Percentiles rank a stretch among this genome's conserved stretches.
These are phyloP conservation scores for Meloidogyne exigua DNA, from an alignment of 1,140 invertebrate species.

Conservation along the genomic window DNA sequence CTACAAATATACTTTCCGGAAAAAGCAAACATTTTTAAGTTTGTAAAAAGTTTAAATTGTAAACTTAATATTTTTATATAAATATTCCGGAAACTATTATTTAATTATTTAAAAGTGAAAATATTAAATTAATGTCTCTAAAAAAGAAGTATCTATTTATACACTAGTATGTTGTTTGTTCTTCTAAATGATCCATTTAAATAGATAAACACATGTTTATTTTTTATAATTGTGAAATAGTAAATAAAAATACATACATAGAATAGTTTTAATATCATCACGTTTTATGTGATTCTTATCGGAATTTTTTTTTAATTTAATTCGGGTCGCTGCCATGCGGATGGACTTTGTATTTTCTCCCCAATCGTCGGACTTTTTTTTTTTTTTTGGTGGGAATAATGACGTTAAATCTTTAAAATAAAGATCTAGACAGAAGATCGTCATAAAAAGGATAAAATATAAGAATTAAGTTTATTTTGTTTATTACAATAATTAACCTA, in stretches of 20 bases:
- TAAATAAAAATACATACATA: too few relatives aligned
- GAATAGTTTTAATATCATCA: neutral
- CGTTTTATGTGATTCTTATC: neutral
- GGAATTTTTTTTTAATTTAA: neutral
- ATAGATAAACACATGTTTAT: constrained; percentile 1
- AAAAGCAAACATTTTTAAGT: too few relatives aligned
- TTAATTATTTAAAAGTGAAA: too few relatives aligned
- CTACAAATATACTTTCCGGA: too few relatives aligned
- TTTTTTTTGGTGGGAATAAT: neutral
- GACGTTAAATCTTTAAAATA: neutral
- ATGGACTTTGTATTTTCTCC: constrained; percentile 2
- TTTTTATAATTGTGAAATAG: neutral
- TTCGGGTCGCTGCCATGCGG: neutral
- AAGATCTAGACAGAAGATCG: neutral
- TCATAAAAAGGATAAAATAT: neutral
- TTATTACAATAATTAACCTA: neutral
- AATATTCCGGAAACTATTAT: too few relatives aligned
- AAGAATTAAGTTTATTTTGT: neutral
- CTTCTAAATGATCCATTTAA: neutral
- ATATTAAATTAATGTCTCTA: too few relatives aligned
- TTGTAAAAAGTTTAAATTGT: neutral
- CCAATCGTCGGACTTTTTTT: neutral
- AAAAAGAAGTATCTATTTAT: neutral
- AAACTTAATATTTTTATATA: neutral
- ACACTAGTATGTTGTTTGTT: neutral